Percentiles rank a stretch among this genome's conserved stretches.
Evolutionary conservation across 2,113 vertebrate species (phyloP).

Genomic region (Scytalopus superciliaris): DNA sequence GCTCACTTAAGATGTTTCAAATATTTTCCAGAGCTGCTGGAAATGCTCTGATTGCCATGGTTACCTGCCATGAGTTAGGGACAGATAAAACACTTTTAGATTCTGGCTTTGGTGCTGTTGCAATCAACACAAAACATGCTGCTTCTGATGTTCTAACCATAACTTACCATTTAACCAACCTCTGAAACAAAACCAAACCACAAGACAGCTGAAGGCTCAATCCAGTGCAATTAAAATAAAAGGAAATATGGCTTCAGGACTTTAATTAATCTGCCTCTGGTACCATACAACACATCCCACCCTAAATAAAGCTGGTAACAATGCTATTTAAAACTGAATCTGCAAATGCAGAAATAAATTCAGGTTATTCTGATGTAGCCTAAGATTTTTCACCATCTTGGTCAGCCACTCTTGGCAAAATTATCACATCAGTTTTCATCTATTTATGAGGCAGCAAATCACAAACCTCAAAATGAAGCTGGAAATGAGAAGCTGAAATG

Average conservation of each 20-base stretch:
- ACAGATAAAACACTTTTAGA: neutral
- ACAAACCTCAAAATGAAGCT: neutral
- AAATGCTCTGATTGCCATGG: neutral
- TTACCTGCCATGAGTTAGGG: slow-evolving; percentile 14
- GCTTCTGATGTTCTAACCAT: neutral
- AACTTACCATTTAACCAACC: neutral
- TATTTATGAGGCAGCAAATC: neutral
- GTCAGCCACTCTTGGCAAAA: neutral
- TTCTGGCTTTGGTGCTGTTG: neutral
- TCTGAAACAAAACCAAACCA: neutral
- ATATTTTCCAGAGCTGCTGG: neutral
- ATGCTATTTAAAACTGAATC: neutral
- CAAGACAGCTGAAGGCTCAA: neutral
- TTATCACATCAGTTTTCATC: neutral
- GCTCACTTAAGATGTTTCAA: neutral
- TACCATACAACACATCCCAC: neutral
- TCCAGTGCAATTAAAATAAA: neutral
- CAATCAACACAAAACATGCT: neutral
- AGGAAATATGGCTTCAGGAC: neutral
- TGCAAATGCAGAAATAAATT: neutral
- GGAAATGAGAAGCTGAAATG: neutral
- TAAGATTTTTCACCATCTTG: neutral
- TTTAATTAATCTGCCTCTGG: neutral
- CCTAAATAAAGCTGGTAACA: neutral
- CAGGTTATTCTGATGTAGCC: neutral